Conservation (phyloP, 2,888 invertebrate genomes). For the Zhengitettix transpicula region DNA sequence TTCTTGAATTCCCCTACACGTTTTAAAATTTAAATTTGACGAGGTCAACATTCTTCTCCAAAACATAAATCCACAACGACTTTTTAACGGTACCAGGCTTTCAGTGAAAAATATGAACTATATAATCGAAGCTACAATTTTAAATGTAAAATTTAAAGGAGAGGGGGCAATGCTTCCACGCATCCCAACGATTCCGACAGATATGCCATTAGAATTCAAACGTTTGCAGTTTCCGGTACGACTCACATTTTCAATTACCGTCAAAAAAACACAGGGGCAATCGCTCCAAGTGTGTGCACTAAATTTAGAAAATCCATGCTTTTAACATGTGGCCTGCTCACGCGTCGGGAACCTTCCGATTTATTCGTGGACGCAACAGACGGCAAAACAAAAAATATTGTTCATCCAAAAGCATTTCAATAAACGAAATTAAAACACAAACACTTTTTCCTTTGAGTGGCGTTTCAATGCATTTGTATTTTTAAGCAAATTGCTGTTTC, state of each 20-base stretch:
- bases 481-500: too few relatives aligned
- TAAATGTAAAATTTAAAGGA: neutral
- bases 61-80: neutral
- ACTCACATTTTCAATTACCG: neutral
- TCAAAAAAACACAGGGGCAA: neutral
- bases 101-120: neutral
- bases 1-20: neutral
- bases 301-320: neutral
- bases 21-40: neutral
- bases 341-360: too few relatives aligned
- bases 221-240: neutral
- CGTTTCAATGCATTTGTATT: too few relatives aligned
- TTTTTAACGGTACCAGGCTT: neutral
- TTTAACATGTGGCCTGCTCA: neutral
- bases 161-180: neutral
- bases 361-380: neutral
- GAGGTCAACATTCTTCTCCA: neutral
- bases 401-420: too few relatives aligned
- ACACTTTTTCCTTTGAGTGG: too few relatives aligned
- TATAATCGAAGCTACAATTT: neutral
- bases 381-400: neutral
- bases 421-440: too few relatives aligned
- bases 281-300: neutral
- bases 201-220: neutral
- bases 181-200: neutral